These are phyloP conservation scores for Leuciscus waleckii DNA, from an alignment of 2,797 vertebrate species.

Conservation along the genomic window DNA sequence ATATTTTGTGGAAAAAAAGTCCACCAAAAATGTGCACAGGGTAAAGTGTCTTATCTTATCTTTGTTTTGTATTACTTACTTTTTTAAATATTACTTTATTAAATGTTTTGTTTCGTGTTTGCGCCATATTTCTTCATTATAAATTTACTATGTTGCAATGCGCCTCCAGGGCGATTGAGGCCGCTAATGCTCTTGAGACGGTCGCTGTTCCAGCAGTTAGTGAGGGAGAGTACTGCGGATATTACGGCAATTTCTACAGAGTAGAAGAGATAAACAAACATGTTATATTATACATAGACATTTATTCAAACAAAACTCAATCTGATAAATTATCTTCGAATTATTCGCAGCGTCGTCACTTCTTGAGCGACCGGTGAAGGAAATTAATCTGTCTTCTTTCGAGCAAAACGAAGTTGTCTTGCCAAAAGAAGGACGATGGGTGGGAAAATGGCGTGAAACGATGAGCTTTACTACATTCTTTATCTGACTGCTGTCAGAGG, in stretches of 20 bases:
- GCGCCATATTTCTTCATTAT: not conserved
- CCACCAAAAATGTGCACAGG: no score
- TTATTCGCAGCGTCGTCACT: not conserved
- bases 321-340: not conserved
- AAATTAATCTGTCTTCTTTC: conserved; percentile 5
- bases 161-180: conserved; percentile 47
- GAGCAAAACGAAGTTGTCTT: conserved; percentile 60
- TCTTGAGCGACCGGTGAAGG: not conserved
- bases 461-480: conserved; percentile 16
- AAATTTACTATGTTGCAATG: not conserved
- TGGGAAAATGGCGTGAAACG: conserved; percentile 71
- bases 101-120: not conserved
- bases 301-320: not conserved
- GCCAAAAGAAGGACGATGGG: conserved; percentile 62
- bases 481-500: conserved; percentile 35
- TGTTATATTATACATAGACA: conserved; percentile 30
- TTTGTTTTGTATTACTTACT: not conserved
- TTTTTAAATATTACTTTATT: not conserved
- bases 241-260: conserved; percentile 29
- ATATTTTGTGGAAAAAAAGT: not conserved
- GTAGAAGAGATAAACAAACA: conserved; percentile 76
- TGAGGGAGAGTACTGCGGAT: conserved; percentile 60
- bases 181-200: conserved; percentile 30
- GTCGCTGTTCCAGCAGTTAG: not conserved
- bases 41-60: not conserved